Percentiles rank a stretch among this genome's conserved stretches.
phyloP scores from a whole-genome alignment of 2,888 invertebrate genomes.

The Himalopsyche anomala region DNA sequence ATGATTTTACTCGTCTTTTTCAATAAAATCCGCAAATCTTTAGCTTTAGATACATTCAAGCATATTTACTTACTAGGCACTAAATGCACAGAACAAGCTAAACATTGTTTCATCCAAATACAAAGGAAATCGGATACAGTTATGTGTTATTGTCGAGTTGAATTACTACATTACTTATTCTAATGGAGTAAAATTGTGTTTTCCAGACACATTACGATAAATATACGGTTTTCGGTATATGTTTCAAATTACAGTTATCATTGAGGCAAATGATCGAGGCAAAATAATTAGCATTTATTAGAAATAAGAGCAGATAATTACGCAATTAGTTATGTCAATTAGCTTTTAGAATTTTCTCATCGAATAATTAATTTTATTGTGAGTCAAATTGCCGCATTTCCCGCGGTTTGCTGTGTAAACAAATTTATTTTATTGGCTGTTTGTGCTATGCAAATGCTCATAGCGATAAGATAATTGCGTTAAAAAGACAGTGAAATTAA shows the following conservation, averaged over 20 bases:
- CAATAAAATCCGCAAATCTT: no score
- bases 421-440: constrained; percentile 23
- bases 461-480: not conserved
- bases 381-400: not conserved
- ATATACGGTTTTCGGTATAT: not conserved
- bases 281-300: constrained; percentile 16
- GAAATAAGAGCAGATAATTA: constrained; percentile 24
- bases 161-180: no score
- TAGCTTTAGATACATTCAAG: no score
- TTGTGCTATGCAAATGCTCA: constrained; percentile 19
- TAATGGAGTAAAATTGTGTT: no score
- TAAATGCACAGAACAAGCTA: no score
- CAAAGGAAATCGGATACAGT: no score
- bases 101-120: no score
- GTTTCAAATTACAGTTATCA: not conserved
- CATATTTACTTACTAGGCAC: no score
- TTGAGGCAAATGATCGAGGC: not conserved
- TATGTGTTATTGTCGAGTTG: no score
- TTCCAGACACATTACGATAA: not conserved
- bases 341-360: constrained; percentile 8
- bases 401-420: constrained; percentile 14
- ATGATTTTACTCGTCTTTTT: no score
- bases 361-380: constrained; percentile 20
- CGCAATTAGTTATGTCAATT: constrained; percentile 20
- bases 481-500: constrained; percentile 27